Evolutionary conservation across 2,888 invertebrate genomes (phyloP).

Genomic region (Lithosia quadra): DNA sequence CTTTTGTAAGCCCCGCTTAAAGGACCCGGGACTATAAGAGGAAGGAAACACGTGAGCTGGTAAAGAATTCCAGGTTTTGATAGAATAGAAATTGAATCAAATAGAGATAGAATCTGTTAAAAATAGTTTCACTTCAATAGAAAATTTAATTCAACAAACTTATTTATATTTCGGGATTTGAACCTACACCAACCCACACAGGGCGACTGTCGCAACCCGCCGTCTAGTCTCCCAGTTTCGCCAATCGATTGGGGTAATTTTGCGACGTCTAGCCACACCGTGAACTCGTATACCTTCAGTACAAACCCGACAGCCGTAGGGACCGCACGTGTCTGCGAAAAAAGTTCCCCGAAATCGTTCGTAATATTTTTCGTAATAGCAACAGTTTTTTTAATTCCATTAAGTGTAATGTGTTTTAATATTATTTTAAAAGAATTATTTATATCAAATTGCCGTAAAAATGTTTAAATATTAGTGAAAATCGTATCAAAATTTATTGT

Average conservation of each 20-base stretch:
- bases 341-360: constrained; percentile 13
- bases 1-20: too few relatives aligned
- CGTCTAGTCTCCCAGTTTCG: constrained; percentile 6
- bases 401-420: not conserved
- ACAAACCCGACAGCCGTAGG: not conserved
- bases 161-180: constrained; percentile 4
- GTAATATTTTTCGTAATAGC: constrained; percentile 3
- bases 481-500: not conserved
- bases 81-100: too few relatives aligned
- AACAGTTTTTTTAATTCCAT: not conserved
- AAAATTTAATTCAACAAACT: not conserved
- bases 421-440: not conserved
- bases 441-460: too few relatives aligned
- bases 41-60: too few relatives aligned
- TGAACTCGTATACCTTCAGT: constrained; percentile 14
- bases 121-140: not conserved
- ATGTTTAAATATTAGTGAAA: not conserved
- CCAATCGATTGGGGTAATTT: constrained; percentile 25
- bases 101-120: too few relatives aligned
- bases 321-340: not conserved
- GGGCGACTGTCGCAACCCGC: not conserved
- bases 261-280: constrained; percentile 16
- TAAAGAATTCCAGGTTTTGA: too few relatives aligned
- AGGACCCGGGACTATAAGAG: too few relatives aligned
- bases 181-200: not conserved